A percentile compares a stretch with the other conserved stretches of the same genome.
Evolutionary conservation across 2,797 vertebrate genomes (phyloP).

Genomic region (Sebastes itinus): DNA sequence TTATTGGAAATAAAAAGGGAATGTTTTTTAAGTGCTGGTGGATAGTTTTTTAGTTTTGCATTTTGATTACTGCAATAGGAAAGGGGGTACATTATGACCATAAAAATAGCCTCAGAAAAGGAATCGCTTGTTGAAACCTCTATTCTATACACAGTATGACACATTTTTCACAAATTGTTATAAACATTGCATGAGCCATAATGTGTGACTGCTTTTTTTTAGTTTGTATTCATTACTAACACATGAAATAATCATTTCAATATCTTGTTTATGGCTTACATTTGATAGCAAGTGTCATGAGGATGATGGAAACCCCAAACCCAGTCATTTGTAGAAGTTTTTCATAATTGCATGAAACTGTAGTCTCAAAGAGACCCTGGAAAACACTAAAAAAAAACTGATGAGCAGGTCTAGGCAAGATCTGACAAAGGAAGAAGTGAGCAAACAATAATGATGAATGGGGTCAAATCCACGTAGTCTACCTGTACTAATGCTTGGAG

Average conservation of each 20-base stretch:
- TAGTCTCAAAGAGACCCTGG: background rate
- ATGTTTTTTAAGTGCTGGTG: background rate
- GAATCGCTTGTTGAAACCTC: background rate
- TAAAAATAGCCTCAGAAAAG: background rate
- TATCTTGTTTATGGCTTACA: background rate
- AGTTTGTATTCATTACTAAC: no score
- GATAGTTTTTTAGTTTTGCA: background rate
- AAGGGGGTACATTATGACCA: background rate
- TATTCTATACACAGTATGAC: no score
- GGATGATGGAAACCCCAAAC: background rate
- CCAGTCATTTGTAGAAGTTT: background rate
- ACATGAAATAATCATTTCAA: background rate
- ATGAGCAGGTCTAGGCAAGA: constrained; percentile 60
- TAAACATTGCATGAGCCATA: background rate
- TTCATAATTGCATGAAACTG: background rate
- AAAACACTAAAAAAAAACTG: background rate
- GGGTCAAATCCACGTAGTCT: background rate
- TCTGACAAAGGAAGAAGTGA: background rate
- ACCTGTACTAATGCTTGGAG: background rate
- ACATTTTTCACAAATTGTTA: background rate
- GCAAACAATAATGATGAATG: constrained; percentile 10
- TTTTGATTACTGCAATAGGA: background rate
- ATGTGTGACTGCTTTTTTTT: background rate
- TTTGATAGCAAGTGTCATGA: background rate
- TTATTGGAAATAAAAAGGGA: constrained; percentile 24